A percentile compares a stretch with the other conserved stretches of the same genome.
These are phyloP conservation scores for Orthosia incerta DNA, from an alignment of 2,888 invertebrate genomes.

Conservation along the genomic window DNA sequence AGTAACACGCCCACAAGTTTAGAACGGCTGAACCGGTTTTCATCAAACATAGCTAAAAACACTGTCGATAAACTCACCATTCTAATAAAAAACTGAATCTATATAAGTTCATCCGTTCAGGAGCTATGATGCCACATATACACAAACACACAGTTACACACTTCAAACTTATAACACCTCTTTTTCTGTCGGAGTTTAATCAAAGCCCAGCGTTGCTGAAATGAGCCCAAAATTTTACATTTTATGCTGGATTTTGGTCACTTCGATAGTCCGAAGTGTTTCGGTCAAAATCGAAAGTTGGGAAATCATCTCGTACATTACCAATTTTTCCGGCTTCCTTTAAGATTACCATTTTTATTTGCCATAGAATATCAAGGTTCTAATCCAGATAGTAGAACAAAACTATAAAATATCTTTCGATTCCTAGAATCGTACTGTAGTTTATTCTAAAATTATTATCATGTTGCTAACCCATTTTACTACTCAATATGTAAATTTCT, in stretches of 20 bases:
- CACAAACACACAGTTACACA: too few relatives aligned
- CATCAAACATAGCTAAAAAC: too few relatives aligned
- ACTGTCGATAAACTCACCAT: too few relatives aligned
- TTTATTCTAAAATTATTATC: background rate
- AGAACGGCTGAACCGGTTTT: too few relatives aligned
- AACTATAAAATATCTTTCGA: background rate
- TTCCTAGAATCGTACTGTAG: background rate
- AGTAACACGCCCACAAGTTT: too few relatives aligned
- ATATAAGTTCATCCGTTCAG: too few relatives aligned
- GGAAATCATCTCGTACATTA: background rate
- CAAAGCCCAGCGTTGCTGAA: background rate
- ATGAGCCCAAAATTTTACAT: background rate
- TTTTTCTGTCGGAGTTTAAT: too few relatives aligned
- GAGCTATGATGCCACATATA: too few relatives aligned
- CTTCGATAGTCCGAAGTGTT: background rate
- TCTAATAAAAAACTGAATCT: too few relatives aligned
- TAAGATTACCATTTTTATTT: background rate
- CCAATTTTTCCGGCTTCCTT: background rate
- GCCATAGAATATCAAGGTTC: background rate
- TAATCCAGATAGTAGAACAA: background rate
- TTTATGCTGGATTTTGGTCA: background rate
- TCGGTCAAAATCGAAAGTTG: background rate
- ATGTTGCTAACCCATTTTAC: slow-evolving; percentile 34
- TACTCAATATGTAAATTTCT: slow-evolving; percentile 13
- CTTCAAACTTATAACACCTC: too few relatives aligned